phyloP scores from a whole-genome alignment of 2,888 invertebrate genomes.

The Pristionchus maxplancki region DNA sequence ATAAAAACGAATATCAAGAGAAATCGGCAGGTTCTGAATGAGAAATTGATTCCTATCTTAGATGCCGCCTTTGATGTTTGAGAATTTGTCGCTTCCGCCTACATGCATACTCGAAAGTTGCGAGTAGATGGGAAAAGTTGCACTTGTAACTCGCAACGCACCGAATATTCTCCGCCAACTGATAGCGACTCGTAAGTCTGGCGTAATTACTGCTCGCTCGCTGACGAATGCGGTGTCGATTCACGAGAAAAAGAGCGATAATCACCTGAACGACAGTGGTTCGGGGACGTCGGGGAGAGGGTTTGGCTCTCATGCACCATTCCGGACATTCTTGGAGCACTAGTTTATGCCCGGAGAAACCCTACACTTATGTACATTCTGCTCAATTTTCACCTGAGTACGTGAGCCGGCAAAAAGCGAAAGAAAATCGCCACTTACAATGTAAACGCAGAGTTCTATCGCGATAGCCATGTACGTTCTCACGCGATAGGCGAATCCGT shows the following conservation, averaged over 20 bases:
- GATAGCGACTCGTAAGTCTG: not conserved
- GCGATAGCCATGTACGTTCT: not conserved
- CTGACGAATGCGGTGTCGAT: not conserved
- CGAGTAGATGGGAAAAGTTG: no score
- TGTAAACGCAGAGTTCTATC: not conserved
- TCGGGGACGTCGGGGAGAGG: not conserved
- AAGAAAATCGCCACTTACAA: no score
- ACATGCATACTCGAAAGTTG: no score
- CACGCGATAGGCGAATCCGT: not conserved
- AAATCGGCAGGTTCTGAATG: not conserved
- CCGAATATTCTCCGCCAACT: not conserved
- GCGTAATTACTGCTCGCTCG: not conserved
- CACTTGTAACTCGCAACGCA: not conserved
- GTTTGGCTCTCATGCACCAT: no score
- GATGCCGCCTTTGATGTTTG: no score
- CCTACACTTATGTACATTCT: no score
- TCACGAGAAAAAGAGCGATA: not conserved
- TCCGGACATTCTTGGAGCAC: no score
- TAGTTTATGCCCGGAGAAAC: no score
- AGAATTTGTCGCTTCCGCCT: no score
- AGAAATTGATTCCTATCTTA: no score
- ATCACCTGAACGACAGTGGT: not conserved
- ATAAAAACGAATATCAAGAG: not conserved
- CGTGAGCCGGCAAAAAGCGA: no score
- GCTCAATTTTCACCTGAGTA: no score